Conservation (phyloP, 2,113 vertebrate species). For the Hippolais icterina region DNA sequence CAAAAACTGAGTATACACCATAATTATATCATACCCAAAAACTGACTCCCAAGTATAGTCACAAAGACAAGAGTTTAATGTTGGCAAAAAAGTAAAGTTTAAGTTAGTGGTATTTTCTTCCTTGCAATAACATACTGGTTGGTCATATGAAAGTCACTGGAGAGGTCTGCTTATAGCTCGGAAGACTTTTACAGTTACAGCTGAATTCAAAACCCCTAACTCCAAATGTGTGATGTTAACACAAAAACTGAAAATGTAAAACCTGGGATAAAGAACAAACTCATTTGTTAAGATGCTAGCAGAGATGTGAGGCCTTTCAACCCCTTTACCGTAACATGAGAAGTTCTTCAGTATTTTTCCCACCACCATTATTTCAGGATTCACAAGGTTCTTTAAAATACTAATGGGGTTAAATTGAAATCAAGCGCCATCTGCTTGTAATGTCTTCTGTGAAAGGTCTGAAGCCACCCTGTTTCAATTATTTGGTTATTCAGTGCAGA, state of each 20-base stretch:
- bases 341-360: slow-evolving; percentile 58
- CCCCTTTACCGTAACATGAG: background rate
- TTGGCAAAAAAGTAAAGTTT: slow-evolving; percentile 16
- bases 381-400: slow-evolving; percentile 37
- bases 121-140: slow-evolving; percentile 49
- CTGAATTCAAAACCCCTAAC: slow-evolving; percentile 1
- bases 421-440: slow-evolving; percentile 31
- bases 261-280: slow-evolving; percentile 29
- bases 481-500: slow-evolving; percentile 82
- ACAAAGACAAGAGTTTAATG: slow-evolving; percentile 63
- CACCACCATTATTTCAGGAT: slow-evolving; percentile 7
- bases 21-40: slow-evolving; percentile 16
- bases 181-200: slow-evolving; percentile 65
- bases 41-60: slow-evolving; percentile 36
- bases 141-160: slow-evolving; percentile 56
- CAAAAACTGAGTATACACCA: background rate
- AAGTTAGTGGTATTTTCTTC: slow-evolving; percentile 61
- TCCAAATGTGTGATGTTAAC: background rate
- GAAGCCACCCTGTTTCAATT: slow-evolving; percentile 74
- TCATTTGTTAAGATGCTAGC: background rate
- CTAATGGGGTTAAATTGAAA: slow-evolving; percentile 29
- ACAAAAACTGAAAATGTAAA: slow-evolving; percentile 9
- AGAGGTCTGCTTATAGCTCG: slow-evolving; percentile 30
- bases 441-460: slow-evolving; percentile 62
- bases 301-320: background rate